Conservation (phyloP, 2,113 vertebrate genomes). For the Chroicocephalus ridibundus region DNA sequence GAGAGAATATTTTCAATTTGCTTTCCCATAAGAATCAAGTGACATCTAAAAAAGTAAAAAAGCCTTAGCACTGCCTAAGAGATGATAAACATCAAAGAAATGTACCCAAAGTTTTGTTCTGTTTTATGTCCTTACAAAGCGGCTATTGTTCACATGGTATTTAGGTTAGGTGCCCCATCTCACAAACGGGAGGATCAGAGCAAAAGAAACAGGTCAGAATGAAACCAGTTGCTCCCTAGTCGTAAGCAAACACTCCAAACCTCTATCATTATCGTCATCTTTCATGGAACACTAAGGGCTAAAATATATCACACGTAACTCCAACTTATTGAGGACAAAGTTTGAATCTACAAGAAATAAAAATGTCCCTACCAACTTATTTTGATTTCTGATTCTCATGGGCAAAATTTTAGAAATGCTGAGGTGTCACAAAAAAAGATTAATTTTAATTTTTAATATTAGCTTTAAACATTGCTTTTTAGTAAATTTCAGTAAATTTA, state of each 20-base stretch:
- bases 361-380: background rate
- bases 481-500: background rate
- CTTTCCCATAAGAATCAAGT: background rate
- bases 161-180: background rate
- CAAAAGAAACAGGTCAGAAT: background rate
- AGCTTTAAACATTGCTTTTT: background rate
- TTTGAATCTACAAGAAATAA: background rate
- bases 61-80: background rate
- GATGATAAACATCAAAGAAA: background rate
- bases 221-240: background rate
- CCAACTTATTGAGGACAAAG: background rate
- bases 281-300: background rate
- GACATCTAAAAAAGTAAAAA: background rate
- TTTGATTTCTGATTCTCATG: background rate
- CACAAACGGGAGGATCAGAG: background rate
- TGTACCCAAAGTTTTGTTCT: background rate
- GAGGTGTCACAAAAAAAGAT: background rate
- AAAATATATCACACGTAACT: background rate
- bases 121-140: background rate
- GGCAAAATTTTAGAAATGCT: background rate
- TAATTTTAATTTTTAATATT: background rate
- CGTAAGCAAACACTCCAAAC: background rate
- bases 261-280: background rate
- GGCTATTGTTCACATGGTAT: background rate
- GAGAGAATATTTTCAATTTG: background rate